These are phyloP conservation scores for Tringa solitaria DNA, from an alignment of 2,113 vertebrate species.

Conservation along the genomic window DNA sequence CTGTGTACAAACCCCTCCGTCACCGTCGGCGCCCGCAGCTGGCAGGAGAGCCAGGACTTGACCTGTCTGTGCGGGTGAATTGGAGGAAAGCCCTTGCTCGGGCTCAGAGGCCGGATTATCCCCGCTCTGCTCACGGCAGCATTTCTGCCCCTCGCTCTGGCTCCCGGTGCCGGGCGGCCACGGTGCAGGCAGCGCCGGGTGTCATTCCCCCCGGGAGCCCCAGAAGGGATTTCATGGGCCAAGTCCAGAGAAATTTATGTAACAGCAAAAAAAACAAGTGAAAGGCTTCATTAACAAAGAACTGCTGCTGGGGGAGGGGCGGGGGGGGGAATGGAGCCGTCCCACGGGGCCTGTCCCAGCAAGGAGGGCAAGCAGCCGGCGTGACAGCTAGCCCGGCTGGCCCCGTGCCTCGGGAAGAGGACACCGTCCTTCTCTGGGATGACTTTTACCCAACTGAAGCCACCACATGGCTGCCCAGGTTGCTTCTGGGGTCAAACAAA, in stretches of 20 bases:
- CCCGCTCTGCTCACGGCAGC: neutral
- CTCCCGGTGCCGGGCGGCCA: neutral
- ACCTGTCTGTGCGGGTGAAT: neutral
- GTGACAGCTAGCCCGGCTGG: rapidly evolving
- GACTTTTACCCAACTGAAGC: neutral
- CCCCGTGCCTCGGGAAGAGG: neutral
- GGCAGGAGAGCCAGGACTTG: neutral
- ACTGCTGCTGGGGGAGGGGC: neutral
- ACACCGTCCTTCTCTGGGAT: neutral
- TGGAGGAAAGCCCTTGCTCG: neutral
- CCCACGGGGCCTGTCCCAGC: neutral
- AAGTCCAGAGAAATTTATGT: neutral
- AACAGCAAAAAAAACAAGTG: neutral
- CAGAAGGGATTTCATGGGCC: neutral
- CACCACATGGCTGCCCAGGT: neutral
- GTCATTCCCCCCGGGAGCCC: neutral
- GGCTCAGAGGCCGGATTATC: neutral
- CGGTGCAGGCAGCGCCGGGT: neutral
- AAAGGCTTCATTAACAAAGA: neutral
- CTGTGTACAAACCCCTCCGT: neutral
- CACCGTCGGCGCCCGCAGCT: rapidly evolving
- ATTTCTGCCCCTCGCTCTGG: neutral
- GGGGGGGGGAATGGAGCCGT: rapidly evolving
- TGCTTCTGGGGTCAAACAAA: neutral
- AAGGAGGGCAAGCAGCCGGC: neutral